Percentiles rank a stretch among this genome's conserved stretches.
Evolutionary conservation across 1,140 invertebrate genomes (phyloP).

Genomic region (Archegozetes longisetosus): DNA sequence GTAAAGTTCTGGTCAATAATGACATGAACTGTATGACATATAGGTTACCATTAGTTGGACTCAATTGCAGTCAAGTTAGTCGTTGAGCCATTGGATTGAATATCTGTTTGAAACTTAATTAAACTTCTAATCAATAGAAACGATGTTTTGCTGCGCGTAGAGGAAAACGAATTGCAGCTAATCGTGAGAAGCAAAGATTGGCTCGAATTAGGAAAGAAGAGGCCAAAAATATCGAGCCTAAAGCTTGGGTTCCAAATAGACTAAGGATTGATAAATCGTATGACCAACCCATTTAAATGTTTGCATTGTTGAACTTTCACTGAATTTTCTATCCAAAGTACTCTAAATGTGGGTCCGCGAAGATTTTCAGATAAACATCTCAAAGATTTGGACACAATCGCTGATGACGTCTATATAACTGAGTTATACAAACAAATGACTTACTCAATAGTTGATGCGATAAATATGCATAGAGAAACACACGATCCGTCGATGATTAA

Average conservation of each 20-base stretch:
- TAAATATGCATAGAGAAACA: slow-evolving; percentile 50
- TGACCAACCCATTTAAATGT: neutral
- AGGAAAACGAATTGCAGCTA: slow-evolving; percentile 12
- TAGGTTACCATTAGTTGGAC: no score
- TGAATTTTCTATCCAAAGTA: neutral
- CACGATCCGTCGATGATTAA: slow-evolving; percentile 60
- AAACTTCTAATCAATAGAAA: neutral
- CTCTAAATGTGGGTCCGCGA: slow-evolving; percentile 1
- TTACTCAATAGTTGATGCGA: slow-evolving; percentile 50
- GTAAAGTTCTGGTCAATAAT: no score
- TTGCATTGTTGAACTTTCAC: neutral
- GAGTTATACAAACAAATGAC: slow-evolving; percentile 11
- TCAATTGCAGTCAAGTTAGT: neutral
- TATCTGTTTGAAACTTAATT: no score
- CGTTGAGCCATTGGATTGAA: no score
- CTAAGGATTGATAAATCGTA: slow-evolving; percentile 4
- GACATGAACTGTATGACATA: no score
- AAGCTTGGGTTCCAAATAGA: slow-evolving; percentile 2
- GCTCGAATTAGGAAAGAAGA: slow-evolving; percentile 10
- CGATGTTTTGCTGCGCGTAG: slow-evolving; percentile 9
- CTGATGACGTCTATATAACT: slow-evolving; percentile 19
- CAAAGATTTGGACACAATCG: slow-evolving; percentile 6
- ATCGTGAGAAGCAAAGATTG: slow-evolving; percentile 2
- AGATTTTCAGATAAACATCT: slow-evolving; percentile 1
- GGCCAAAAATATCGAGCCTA: slow-evolving; percentile 9